phyloP scores from a whole-genome alignment of 2,797 vertebrate genomes.

The Lacerta agilis region DNA sequence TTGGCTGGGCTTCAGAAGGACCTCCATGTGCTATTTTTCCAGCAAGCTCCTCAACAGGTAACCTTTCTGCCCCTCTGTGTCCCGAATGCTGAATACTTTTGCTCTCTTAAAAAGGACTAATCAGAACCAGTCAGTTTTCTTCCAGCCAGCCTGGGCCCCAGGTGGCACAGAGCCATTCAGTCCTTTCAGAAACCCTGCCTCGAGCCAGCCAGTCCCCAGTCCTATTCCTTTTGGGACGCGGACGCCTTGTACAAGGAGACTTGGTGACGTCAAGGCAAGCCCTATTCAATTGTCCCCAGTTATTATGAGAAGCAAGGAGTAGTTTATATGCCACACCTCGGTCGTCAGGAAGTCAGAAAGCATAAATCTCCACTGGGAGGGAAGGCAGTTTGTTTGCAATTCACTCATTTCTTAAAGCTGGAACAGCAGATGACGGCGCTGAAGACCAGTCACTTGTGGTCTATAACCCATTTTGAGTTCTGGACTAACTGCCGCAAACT shows the following conservation, averaged over 20 bases:
- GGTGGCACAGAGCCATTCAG: neutral
- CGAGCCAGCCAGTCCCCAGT: neutral
- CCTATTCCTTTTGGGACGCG: neutral
- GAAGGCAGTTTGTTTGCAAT: slow-evolving; percentile 12
- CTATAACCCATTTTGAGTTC: neutral
- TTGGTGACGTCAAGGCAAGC: neutral
- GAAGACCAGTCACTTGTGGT: neutral
- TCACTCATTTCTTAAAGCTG: neutral
- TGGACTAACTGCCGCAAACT: neutral
- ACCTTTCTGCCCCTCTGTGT: neutral
- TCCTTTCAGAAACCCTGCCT: neutral
- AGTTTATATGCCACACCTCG: slow-evolving; percentile 25
- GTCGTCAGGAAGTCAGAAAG: slow-evolving; percentile 39
- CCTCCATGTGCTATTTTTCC: neutral
- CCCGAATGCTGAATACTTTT: neutral
- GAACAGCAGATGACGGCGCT: neutral
- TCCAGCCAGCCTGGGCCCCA: neutral
- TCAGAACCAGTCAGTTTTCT: neutral
- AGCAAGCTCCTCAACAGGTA: neutral
- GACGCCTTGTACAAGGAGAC: neutral
- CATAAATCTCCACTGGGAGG: slow-evolving; percentile 34
- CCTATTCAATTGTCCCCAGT: neutral
- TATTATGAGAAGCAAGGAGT: slow-evolving; percentile 19
- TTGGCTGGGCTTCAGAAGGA: neutral
- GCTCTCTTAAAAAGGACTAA: neutral